Percentiles rank a stretch among this genome's conserved stretches.
Conservation (phyloP, 2,113 vertebrate genomes). For the Lipophrys pholis region DNA sequence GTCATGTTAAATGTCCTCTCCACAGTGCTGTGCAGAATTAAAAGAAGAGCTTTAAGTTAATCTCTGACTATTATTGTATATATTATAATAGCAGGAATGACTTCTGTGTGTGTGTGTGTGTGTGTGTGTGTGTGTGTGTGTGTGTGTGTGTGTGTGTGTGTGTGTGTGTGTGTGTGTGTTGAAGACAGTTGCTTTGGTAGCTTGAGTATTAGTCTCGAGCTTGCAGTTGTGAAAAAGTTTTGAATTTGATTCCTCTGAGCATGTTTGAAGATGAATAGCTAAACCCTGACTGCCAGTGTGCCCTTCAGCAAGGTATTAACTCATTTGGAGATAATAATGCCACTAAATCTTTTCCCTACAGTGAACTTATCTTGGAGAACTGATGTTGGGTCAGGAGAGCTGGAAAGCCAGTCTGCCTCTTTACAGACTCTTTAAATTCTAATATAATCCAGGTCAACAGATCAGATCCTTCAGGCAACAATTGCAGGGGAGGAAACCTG, state of each 20-base stretch:
- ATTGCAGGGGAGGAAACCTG: too few species aligned
- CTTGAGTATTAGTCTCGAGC: too few species aligned
- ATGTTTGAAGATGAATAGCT: conserved; percentile 1
- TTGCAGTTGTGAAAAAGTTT: too few species aligned
- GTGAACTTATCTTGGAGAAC: background rate
- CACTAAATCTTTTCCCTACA: background rate
- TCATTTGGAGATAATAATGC: background rate
- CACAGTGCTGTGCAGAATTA: conserved; percentile 30
- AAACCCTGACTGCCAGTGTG: background rate
- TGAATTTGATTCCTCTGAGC: too few species aligned
- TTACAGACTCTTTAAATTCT: background rate
- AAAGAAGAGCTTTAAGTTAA: conserved; percentile 30
- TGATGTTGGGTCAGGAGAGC: background rate
- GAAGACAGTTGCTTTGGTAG: too few species aligned
- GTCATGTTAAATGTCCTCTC: conserved; percentile 40
- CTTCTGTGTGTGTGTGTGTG: background rate
- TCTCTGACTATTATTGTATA: conserved; percentile 26
- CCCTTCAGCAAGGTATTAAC: background rate
- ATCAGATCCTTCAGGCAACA: background rate
- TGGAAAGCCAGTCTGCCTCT: background rate
- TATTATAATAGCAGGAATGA: conserved; percentile 1
- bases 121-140: too few species aligned
- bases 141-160: too few species aligned
- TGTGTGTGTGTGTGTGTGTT: background rate
- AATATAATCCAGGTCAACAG: background rate